Evolutionary conservation across 2,113 vertebrate species (phyloP).

Genomic region (Chaetodon trifascialis): DNA sequence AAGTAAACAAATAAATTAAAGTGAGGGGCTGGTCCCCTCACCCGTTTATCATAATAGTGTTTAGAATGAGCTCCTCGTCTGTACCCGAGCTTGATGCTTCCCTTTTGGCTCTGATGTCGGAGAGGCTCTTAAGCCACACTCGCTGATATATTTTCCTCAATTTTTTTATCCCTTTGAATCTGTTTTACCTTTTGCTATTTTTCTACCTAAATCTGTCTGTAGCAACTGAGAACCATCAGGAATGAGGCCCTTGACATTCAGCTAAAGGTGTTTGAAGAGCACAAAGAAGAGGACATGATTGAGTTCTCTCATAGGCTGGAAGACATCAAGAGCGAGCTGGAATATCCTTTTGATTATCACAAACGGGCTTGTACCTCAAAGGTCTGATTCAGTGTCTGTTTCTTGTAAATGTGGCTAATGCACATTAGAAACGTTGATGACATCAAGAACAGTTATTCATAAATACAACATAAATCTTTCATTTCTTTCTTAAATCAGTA

Average conservation of each 20-base stretch:
- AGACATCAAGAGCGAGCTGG: slow-evolving; percentile 93
- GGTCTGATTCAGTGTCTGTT: slow-evolving; percentile 9
- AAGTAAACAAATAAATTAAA: slow-evolving; percentile 59
- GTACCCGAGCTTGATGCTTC: slow-evolving; percentile 7
- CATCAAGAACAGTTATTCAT: slow-evolving; percentile 9
- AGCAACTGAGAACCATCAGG: slow-evolving; percentile 84
- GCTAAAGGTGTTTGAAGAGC: slow-evolving; percentile 96
- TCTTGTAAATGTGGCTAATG: slow-evolving; percentile 4
- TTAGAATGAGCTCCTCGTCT: slow-evolving; percentile 27
- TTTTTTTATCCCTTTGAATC: not conserved
- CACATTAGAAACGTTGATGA: not conserved
- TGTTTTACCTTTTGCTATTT: slow-evolving; percentile 19
- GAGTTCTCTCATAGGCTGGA: slow-evolving; percentile 96
- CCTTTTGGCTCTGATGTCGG: not conserved
- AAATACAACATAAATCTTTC: not conserved
- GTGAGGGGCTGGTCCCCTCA: slow-evolving; percentile 15
- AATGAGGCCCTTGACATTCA: slow-evolving; percentile 98
- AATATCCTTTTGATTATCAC: slow-evolving; percentile 92
- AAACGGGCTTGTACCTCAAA: not conserved
- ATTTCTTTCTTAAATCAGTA: slow-evolving; percentile 17
- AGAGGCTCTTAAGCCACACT: slow-evolving; percentile 7
- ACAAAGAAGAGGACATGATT: slow-evolving; percentile 97
- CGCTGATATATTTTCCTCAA: not conserved
- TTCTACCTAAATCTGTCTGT: slow-evolving; percentile 15
- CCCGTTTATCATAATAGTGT: slow-evolving; percentile 41